Conservation (phyloP, 2,113 vertebrate genomes). For the Melanocharis versteri region DNA sequence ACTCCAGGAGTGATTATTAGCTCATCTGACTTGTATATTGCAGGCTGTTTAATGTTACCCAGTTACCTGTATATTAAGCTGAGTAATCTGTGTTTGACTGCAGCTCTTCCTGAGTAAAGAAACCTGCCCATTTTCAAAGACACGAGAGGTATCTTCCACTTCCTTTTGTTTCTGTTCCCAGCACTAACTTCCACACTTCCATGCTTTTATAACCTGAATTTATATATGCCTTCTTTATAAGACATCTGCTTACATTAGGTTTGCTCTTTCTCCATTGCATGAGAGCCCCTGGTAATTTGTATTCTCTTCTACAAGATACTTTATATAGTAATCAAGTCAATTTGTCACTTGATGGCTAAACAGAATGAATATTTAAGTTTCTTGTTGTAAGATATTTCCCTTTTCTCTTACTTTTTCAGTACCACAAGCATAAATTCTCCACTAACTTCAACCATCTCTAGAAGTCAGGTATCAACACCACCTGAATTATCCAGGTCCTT, state of each 20-base stretch:
- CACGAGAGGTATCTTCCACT: neutral
- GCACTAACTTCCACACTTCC: neutral
- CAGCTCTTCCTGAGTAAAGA: neutral
- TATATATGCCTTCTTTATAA: neutral
- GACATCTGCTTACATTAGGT: neutral
- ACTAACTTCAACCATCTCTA: neutral
- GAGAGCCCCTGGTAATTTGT: neutral
- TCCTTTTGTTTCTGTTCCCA: neutral
- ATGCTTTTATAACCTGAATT: neutral
- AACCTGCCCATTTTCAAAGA: neutral
- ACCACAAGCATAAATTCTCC: neutral
- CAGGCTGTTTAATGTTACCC: neutral
- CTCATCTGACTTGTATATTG: constrained; percentile 10
- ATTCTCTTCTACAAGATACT: neutral
- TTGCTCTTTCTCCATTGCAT: neutral
- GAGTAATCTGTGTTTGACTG: neutral
- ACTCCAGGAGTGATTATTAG: constrained; percentile 24
- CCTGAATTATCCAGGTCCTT: neutral
- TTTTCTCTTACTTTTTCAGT: neutral
- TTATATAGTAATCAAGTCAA: neutral
- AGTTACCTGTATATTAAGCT: neutral
- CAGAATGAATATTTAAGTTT: neutral
- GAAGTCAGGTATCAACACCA: neutral
- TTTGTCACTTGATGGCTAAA: neutral
- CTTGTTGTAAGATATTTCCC: neutral